Evolutionary conservation across 2,113 vertebrate genomes (phyloP).

Genomic region (Triplophysa tibetana): DNA sequence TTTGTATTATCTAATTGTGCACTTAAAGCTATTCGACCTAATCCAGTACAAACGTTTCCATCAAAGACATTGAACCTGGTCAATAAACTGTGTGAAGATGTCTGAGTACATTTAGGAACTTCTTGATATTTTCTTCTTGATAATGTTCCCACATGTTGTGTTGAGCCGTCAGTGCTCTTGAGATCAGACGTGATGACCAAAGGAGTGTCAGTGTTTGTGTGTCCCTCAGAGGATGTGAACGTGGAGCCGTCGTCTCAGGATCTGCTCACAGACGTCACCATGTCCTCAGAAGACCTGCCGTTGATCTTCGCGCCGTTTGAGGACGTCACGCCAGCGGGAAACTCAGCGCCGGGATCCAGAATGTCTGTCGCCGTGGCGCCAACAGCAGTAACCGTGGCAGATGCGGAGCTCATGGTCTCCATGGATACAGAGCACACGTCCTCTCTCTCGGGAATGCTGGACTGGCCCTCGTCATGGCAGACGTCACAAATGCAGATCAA

Average conservation of each 20-base stretch:
- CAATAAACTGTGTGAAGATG: no score
- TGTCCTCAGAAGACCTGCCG: conserved; percentile 73
- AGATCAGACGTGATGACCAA: no score
- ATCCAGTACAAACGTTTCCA: no score
- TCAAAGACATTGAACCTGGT: no score
- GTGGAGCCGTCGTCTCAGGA: conserved; percentile 62
- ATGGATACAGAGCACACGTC: conserved; percentile 62
- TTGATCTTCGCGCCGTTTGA: conserved; percentile 76
- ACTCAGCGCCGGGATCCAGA: conserved; percentile 42
- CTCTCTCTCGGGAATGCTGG: conserved; percentile 57
- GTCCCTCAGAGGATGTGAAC: conserved; percentile 53
- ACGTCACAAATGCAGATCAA: conserved; percentile 58
- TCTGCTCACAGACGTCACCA: conserved; percentile 68
- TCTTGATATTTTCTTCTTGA: no score
- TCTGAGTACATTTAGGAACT: no score
- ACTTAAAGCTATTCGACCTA: no score
- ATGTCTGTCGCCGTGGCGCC: conserved; percentile 56
- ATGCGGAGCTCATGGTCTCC: conserved; percentile 62
- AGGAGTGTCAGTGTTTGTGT: not conserved
- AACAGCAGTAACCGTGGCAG: conserved; percentile 49
- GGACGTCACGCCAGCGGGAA: conserved; percentile 58
- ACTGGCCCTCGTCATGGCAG: conserved; percentile 71
- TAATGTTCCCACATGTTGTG: no score
- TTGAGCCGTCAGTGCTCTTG: no score
- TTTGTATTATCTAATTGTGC: no score